Base-by-base conservation (phyloP, 2,113 vertebrate species). In the Albula glossodonta region DNA sequence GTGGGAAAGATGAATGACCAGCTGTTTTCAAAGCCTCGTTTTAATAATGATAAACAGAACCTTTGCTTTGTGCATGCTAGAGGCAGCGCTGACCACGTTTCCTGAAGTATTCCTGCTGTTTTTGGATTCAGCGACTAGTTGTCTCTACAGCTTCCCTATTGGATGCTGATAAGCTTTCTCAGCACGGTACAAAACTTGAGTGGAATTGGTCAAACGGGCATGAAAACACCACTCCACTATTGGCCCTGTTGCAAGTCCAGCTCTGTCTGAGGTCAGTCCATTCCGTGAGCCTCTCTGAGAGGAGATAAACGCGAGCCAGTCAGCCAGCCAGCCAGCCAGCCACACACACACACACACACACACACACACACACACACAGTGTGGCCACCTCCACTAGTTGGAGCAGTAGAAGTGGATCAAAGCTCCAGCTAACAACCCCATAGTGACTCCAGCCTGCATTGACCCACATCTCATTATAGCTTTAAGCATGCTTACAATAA, bases 401-500 rank as follows among this genome's bases (percentile, higher is more conserved):
- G 88, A 89, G 90, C 91, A 78, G 89, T 90, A 22, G 66, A 78
- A 52, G 70, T 84, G 70, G 70, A 25, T 78, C 19, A 78, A 50
- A 89, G 91, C 91, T 91, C 92, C 91, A 93, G 89, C 17, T 60
- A 88, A 88, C 92, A 93, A 93, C 93, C 92, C 92, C 89, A 91
- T 56, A 93, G 91, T 93, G 93, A 91, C 92, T 91, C 92, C 92
- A 88, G 92, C 92, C 93, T 93, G 93, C 93, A 93, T 93, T 94
- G 94, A 94, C 93, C 93, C 94, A 94, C 92, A 95, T 95, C 95
- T 95, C 95, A 94, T 94, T 96, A 95, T 94, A 96, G 94, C 94
- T 93, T 91, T 96, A 95, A 95, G 95, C 94, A 94, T 91, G 94
- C 94, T 96, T 95, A 95, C 92, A 91, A 92, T 95, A 95, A 95